phyloP scores from a whole-genome alignment of 2,888 invertebrate genomes.

The Nomada ferruginata region DNA sequence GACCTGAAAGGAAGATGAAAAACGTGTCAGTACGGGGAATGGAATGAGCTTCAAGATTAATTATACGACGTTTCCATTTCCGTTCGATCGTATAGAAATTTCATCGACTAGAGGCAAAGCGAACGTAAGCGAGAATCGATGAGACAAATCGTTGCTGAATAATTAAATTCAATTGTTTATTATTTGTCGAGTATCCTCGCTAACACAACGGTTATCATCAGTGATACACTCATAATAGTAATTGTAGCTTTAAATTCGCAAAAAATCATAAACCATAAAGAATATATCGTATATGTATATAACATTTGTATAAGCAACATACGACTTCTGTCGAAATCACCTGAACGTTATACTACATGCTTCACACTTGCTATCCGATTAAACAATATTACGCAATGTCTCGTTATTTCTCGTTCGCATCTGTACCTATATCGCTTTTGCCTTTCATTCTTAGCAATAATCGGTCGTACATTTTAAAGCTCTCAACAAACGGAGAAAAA shows the following conservation, averaged over 20 bases:
- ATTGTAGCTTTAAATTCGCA: slow-evolving; percentile 70
- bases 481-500: slow-evolving; percentile 23
- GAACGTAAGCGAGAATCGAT: neutral
- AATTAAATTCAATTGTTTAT: slow-evolving; percentile 81
- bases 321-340: slow-evolving; percentile 27
- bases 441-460: slow-evolving; percentile 24
- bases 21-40: slow-evolving; percentile 57
- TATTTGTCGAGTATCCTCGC: slow-evolving; percentile 73
- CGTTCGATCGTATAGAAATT: neutral
- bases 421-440: neutral
- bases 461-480: slow-evolving; percentile 33
- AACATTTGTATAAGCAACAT: slow-evolving; percentile 24
- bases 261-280: slow-evolving; percentile 72
- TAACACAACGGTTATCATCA: slow-evolving; percentile 77
- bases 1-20: slow-evolving; percentile 68
- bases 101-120: neutral
- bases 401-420: neutral
- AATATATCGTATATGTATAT: slow-evolving; percentile 65
- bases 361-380: slow-evolving; percentile 46
- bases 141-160: slow-evolving; percentile 66
- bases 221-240: slow-evolving; percentile 76
- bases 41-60: no score
- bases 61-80: neutral
- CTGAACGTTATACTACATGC: slow-evolving; percentile 8
- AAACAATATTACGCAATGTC: slow-evolving; percentile 64